Conservation (phyloP, 2,888 invertebrate genomes). For the Drosophila ustulata region DNA sequence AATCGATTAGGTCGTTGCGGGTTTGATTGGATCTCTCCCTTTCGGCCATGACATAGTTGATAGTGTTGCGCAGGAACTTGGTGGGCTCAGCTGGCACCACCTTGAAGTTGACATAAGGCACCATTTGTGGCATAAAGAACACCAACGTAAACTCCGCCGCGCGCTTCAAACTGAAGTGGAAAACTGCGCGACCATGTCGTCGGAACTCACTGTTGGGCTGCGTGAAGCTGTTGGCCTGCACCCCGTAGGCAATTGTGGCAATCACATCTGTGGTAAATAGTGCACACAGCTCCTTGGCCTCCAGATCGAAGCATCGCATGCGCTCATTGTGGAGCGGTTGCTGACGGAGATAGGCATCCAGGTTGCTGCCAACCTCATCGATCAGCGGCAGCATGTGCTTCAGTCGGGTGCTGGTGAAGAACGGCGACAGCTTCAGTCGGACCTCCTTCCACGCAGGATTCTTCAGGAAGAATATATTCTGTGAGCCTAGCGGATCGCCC, state of each 20-base stretch:
- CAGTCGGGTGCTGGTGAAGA: conserved; percentile 84
- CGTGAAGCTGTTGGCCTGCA: conserved; percentile 85
- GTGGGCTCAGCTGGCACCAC: conserved; percentile 82
- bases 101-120: conserved; percentile 80
- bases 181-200: conserved; percentile 84
- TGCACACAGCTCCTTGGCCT: conserved; percentile 83
- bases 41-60: conserved; percentile 84
- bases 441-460: conserved; percentile 86
- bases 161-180: conserved; percentile 79
- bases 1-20: conserved; percentile 86
- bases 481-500: conserved; percentile 84
- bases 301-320: conserved; percentile 69
- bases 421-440: conserved; percentile 85
- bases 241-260: conserved; percentile 85
- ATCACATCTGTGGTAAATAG: conserved; percentile 85
- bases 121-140: conserved; percentile 85
- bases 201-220: conserved; percentile 85
- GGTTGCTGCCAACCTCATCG: conserved; percentile 80
- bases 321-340: conserved; percentile 66
- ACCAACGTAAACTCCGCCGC: conserved; percentile 82
- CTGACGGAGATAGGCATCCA: conserved; percentile 76
- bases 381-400: conserved; percentile 83
- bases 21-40: conserved; percentile 83
- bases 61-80: conserved; percentile 83
- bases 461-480: conserved; percentile 85